Evolutionary conservation across 1,140 invertebrate species (phyloP).

Genomic region (Hylyphantes graminicola): DNA sequence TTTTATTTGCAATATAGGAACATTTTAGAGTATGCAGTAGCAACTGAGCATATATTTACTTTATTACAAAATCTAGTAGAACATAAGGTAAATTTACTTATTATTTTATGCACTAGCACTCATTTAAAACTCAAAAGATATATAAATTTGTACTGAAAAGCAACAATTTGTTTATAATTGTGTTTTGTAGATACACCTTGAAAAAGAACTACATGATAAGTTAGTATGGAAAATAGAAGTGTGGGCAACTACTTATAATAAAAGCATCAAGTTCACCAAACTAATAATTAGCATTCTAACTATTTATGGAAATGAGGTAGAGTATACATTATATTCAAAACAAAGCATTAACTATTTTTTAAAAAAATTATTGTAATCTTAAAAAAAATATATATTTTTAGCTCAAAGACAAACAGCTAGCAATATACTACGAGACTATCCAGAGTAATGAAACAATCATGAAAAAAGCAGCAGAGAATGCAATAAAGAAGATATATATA

Average conservation of each 20-base stretch:
- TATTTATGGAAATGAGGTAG: conserved; percentile 46
- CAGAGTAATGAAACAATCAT: conserved; percentile 39
- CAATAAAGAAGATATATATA: conserved; percentile 40
- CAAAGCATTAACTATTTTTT: background rate
- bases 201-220: background rate
- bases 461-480: conserved; percentile 53
- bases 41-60: conserved; percentile 28
- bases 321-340: too few relatives aligned
- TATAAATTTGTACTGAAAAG: too few relatives aligned
- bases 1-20: conserved; percentile 19
- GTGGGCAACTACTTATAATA: background rate
- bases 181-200: conserved; percentile 19
- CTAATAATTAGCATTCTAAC: conserved; percentile 34
- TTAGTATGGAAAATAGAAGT: background rate
- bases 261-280: conserved; percentile 46
- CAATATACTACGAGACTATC: conserved; percentile 16
- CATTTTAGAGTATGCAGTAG: conserved; percentile 24
- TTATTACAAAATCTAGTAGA: conserved; percentile 38
- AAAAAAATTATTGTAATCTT: background rate
- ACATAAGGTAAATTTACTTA: conserved; percentile 40
- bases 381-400: conserved; percentile 24
- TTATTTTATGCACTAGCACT: background rate
- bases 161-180: too few relatives aligned
- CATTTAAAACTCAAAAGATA: too few relatives aligned
- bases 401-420: conserved; percentile 13